Percentiles rank a stretch among this genome's conserved stretches.
Evolutionary conservation across 2,797 vertebrate genomes (phyloP).

Genomic region (Tragelaphus oryx): DNA sequence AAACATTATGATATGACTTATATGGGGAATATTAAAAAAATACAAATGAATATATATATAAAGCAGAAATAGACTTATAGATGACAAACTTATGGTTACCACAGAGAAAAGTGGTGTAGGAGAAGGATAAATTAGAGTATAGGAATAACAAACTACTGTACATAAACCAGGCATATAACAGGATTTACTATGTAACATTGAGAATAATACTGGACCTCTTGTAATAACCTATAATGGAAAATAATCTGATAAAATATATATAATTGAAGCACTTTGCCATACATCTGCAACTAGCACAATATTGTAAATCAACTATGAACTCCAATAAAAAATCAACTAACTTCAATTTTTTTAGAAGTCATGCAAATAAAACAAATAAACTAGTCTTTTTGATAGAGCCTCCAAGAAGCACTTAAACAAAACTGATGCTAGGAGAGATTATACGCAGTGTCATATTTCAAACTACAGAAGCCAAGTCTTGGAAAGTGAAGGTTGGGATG

Average conservation of each 20-base stretch:
- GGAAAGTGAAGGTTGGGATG: not conserved
- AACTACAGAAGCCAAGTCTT: not conserved
- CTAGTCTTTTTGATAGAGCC: not conserved
- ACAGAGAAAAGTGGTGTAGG: not conserved
- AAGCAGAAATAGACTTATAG: not conserved
- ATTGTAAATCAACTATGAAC: not conserved
- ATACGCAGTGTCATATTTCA: not conserved
- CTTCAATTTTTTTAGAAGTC: not conserved
- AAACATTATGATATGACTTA: not conserved
- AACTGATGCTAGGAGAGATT: not conserved
- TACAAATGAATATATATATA: not conserved
- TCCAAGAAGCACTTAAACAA: not conserved
- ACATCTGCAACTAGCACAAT: not conserved
- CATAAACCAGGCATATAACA: not conserved
- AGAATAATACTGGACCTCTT: not conserved
- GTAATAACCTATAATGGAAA: not conserved
- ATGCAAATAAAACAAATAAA: not conserved
- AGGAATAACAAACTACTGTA: not conserved
- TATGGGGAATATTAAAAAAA: not conserved
- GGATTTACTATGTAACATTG: not conserved
- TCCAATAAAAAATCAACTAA: not conserved
- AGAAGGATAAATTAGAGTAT: not conserved
- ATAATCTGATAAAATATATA: not conserved
- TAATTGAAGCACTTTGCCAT: not conserved
- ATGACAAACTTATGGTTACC: not conserved